These are phyloP conservation scores for Crypturellus undulatus DNA, from an alignment of 2,113 vertebrate genomes.

Conservation along the genomic window DNA sequence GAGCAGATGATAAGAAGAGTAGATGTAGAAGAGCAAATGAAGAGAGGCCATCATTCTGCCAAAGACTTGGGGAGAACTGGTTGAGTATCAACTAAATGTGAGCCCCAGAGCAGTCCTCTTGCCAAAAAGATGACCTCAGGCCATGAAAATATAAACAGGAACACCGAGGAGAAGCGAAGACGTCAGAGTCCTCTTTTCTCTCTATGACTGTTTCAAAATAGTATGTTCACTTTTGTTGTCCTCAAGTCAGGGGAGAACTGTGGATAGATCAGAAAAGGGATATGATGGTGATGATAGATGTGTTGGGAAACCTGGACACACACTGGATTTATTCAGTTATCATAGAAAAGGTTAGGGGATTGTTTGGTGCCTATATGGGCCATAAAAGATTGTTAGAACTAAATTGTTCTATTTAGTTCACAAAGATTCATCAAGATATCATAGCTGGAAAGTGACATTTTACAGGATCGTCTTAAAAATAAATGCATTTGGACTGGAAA, in stretches of 20 bases:
- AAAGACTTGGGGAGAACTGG: neutral
- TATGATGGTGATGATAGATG: neutral
- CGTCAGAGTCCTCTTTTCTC: neutral
- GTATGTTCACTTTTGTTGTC: neutral
- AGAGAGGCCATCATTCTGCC: neutral
- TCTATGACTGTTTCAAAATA: neutral
- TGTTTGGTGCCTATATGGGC: neutral
- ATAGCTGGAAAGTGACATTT: neutral
- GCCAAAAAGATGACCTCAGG: neutral
- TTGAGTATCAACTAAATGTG: neutral
- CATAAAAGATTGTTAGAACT: neutral
- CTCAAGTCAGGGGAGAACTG: neutral
- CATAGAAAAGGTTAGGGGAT: neutral
- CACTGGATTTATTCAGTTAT: neutral
- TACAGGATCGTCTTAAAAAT: slow-evolving; percentile 1
- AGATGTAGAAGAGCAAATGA: neutral
- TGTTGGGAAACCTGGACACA: neutral
- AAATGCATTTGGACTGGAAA: neutral
- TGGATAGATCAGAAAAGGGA: neutral
- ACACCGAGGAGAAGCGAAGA: neutral
- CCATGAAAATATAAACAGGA: neutral
- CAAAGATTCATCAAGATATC: neutral
- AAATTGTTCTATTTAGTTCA: neutral
- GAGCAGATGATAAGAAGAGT: neutral
- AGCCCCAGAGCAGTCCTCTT: neutral